Evolutionary conservation across 2,797 vertebrate species (phyloP), one percentile per base, ranked within the genome.

Genomic region (Eidolon dupreanum): DNA sequence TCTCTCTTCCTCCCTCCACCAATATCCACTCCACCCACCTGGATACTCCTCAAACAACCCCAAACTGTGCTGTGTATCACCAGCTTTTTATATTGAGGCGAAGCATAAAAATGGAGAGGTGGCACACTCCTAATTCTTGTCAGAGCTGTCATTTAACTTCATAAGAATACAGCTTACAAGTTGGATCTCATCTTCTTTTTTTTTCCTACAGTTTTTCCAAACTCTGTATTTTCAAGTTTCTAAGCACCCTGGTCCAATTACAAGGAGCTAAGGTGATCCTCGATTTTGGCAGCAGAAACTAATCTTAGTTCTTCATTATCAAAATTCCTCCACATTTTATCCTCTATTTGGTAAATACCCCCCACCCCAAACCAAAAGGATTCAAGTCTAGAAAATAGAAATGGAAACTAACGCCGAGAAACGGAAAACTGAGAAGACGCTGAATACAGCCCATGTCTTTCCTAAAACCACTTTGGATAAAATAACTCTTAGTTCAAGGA

Each of bases 341-440:
- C 74, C 24, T 93, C 53, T 73, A 31, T 33, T 81, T 89, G 33
- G 55, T 87, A 81, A 73, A 71, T 65, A 57, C 87, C 13, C 9
- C 38, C 4, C 15, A 16, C 84, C 36, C 43, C 41, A 93, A n/a
- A 61, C 12, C 41, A 73, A 57, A 88, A 83, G 5, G 22, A 71
- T 61, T 63, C n/a, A 41, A 53, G 65, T 53, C 78, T 57, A 87
- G 46, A 93, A 94, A 88, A 90, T 3, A 96, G 92, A 92, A 92
- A 77, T 41, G 7, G 24, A 88, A 94, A 90, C 70, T 16, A 8
- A 93, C 73, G 26, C 68, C 68, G 26, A 82, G 49, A 96, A 90
- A 88, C 28, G 22, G 6, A 89, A 94, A 8, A 24, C 11, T 75
- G 5, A 84, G 55, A 90, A 66, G 36, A 81, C 26, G 70, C 17